These are phyloP conservation scores for Burhinus oedicnemus DNA, from an alignment of 2,113 vertebrate species.

Conservation along the genomic window DNA sequence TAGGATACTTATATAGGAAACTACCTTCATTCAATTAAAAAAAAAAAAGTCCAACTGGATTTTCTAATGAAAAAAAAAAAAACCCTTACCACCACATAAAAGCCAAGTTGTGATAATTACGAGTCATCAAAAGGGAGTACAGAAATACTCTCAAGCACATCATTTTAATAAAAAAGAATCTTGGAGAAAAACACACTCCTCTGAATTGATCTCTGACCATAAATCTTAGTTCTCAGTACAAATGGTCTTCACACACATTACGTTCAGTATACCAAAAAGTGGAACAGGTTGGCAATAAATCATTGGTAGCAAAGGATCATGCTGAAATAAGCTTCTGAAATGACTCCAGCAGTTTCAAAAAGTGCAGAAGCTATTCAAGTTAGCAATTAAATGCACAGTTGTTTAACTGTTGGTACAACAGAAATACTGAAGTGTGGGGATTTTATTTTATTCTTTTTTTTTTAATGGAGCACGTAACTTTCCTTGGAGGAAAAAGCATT, in stretches of 20 bases:
- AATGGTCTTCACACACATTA: neutral
- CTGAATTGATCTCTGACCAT: neutral
- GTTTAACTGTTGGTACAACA: neutral
- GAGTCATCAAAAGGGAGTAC: neutral
- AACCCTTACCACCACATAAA: rapidly evolving
- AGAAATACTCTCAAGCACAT: neutral
- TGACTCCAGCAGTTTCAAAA: neutral
- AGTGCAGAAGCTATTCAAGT: neutral
- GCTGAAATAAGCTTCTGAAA: neutral
- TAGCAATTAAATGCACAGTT: neutral
- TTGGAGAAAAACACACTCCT: neutral
- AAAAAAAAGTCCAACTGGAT: neutral
- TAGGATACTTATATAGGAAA: neutral
- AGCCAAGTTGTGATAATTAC: neutral
- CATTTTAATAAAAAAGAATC: neutral
- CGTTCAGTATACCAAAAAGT: rapidly evolving
- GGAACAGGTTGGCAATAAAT: neutral
- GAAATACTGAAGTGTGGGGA: neutral
- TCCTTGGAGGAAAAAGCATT: neutral
- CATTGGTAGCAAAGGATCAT: neutral
- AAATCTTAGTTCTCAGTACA: neutral
- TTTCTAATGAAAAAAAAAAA: neutral
- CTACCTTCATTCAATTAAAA: neutral
- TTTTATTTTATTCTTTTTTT: neutral
- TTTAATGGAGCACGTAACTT: neutral